These are phyloP conservation scores for Coelopa pilipes DNA, from an alignment of 2,888 invertebrate species.

Conservation along the genomic window DNA sequence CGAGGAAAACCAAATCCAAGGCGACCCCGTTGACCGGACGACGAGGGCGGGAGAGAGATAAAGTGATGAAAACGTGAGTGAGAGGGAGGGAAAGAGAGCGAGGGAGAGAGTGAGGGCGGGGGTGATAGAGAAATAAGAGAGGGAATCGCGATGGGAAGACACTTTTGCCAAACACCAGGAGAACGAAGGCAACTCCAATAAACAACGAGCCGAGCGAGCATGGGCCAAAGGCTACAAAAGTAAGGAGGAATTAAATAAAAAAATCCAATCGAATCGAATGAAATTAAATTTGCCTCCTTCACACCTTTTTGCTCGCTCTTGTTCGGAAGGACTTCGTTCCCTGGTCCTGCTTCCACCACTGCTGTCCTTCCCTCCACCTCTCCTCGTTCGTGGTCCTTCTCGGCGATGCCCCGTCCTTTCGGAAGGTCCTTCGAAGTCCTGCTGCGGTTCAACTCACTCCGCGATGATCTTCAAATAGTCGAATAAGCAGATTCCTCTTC, in stretches of 20 bases:
- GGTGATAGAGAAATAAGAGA: neutral
- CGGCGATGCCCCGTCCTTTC: neutral
- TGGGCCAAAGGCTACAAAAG: neutral
- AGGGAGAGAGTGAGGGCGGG: neutral
- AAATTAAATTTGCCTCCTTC: no score
- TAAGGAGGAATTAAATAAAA: neutral
- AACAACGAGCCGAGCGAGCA: neutral
- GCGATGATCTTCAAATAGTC: conserved; percentile 34
- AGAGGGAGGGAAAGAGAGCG: neutral
- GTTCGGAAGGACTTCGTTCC: neutral
- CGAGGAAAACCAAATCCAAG: conserved; percentile 12
- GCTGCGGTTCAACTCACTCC: neutral
- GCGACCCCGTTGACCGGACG: neutral
- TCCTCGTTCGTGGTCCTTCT: neutral
- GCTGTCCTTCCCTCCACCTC: neutral
- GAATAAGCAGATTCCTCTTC: conserved; percentile 30
- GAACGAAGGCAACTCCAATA: no score
- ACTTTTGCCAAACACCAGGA: no score
- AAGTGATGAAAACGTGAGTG: neutral
- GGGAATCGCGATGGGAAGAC: no score
- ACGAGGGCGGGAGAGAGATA: neutral
- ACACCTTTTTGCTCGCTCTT: no score
- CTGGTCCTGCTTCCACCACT: neutral
- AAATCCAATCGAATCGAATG: conserved; percentile 25
- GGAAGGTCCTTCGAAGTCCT: neutral